phyloP scores from a whole-genome alignment of 2,888 invertebrate genomes.

The Synanthedon formicaeformis region DNA sequence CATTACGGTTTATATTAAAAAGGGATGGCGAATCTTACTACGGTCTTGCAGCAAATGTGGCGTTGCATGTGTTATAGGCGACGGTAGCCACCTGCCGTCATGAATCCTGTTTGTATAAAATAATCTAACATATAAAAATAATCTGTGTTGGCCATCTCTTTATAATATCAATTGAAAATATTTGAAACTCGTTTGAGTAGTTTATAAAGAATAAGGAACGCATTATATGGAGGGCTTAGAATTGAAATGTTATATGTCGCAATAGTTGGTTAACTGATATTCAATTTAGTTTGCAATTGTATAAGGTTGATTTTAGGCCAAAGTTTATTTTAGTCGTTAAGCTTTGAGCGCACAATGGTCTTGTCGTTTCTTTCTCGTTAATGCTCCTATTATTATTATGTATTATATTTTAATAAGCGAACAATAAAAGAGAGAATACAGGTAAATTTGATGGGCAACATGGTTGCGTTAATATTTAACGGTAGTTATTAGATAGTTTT shows the following conservation, averaged over 20 bases:
- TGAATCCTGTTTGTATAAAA: no score
- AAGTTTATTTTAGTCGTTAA: slow-evolving; percentile 35
- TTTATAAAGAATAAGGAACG: slow-evolving; percentile 1
- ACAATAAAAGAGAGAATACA: neutral
- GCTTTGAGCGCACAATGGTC: neutral
- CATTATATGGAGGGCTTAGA: neutral
- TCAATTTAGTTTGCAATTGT: slow-evolving; percentile 40
- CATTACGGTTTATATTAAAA: slow-evolving; percentile 3
- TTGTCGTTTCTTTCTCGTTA: neutral
- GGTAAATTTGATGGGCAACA: neutral
- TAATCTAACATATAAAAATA: no score
- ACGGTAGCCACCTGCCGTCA: no score
- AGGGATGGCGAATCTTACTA: slow-evolving; percentile 4
- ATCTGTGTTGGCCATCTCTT: no score
- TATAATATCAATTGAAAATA: neutral
- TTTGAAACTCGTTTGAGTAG: slow-evolving; percentile 11
- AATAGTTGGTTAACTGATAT: slow-evolving; percentile 9
- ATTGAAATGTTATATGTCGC: slow-evolving; percentile 2
- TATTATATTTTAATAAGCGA: neutral
- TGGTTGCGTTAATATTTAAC: neutral
- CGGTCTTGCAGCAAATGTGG: no score
- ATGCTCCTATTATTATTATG: neutral
- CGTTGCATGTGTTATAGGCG: no score
- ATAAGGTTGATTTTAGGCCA: slow-evolving; percentile 44
- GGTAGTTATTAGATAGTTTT: neutral